Evolutionary conservation across 2,113 vertebrate genomes (phyloP).

Genomic region (Lethenteron reissneri): DNA sequence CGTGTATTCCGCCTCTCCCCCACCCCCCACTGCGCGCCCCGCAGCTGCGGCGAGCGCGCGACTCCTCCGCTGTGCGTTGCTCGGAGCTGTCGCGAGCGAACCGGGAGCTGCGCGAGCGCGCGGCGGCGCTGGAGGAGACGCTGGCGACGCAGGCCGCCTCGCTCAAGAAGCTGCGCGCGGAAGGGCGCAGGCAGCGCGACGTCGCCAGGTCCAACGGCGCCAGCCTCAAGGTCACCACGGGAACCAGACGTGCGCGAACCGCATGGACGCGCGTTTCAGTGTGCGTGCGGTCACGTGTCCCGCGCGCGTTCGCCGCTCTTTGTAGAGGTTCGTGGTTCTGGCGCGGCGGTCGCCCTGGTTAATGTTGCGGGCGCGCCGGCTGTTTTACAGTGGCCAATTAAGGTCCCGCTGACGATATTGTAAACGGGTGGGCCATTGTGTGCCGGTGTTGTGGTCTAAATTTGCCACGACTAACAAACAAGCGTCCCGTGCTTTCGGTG

Average conservation of each 20-base stretch:
- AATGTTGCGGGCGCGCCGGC: background rate
- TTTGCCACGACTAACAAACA: background rate
- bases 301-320: background rate
- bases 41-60: slow-evolving; percentile 25
- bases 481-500: background rate
- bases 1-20: background rate
- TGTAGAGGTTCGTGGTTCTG: background rate
- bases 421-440: background rate
- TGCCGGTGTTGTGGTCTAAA: background rate
- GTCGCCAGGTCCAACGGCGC: too few relatives aligned
- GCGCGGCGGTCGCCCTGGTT: background rate
- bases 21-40: background rate
- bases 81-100: slow-evolving; percentile 23
- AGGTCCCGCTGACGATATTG: background rate
- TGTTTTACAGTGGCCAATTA: background rate
- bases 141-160: slow-evolving; percentile 18
- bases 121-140: slow-evolving; percentile 17
- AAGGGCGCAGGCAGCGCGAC: slow-evolving; percentile 5
- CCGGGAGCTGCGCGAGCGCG: slow-evolving; percentile 22
- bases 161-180: slow-evolving; percentile 20
- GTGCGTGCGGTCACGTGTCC: background rate
- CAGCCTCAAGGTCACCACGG: background rate
- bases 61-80: slow-evolving; percentile 19
- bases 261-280: background rate
- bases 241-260: background rate